Conservation (phyloP, 2,113 vertebrate species). For the Danionella cerebrum region DNA sequence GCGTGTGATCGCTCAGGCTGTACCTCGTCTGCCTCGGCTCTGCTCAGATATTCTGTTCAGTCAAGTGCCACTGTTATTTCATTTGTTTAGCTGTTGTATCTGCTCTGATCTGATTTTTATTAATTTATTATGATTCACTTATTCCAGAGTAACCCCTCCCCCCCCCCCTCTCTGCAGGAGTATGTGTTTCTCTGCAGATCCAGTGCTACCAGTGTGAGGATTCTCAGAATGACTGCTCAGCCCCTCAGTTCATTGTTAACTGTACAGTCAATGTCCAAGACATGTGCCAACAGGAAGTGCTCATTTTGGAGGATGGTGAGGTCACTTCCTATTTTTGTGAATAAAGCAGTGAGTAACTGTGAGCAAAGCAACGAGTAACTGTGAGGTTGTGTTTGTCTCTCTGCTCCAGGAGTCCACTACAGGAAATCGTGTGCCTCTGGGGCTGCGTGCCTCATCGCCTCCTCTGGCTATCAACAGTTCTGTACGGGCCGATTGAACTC, state of each 20-base stretch:
- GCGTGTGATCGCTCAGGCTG: no score
- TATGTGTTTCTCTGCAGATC: constrained; percentile 83
- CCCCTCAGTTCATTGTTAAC: constrained; percentile 91
- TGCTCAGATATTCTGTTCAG: no score
- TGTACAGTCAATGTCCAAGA: constrained; percentile 98
- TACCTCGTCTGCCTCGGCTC: no score
- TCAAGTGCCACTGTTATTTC: no score
- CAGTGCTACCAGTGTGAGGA: constrained; percentile 99
- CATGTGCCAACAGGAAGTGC: constrained; percentile 97
- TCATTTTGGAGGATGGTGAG: constrained; percentile 90
- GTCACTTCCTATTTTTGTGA: neutral
- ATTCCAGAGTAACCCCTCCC: no score
- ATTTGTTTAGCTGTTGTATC: no score
- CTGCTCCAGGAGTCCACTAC: constrained; percentile 79
- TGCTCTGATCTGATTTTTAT: no score
- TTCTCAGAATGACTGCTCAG: constrained; percentile 90
- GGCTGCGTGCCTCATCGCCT: constrained; percentile 90
- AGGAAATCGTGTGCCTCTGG: constrained; percentile 93
- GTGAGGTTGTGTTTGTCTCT: constrained; percentile 9
- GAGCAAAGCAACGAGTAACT: no score
- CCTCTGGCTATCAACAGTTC: constrained; percentile 95
- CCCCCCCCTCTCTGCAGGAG: no score
- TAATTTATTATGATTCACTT: no score
- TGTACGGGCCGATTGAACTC: constrained; percentile 93
- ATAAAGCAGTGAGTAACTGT: no score